phyloP scores from a whole-genome alignment of 2,113 vertebrate genomes.

The Proteles cristata region DNA sequence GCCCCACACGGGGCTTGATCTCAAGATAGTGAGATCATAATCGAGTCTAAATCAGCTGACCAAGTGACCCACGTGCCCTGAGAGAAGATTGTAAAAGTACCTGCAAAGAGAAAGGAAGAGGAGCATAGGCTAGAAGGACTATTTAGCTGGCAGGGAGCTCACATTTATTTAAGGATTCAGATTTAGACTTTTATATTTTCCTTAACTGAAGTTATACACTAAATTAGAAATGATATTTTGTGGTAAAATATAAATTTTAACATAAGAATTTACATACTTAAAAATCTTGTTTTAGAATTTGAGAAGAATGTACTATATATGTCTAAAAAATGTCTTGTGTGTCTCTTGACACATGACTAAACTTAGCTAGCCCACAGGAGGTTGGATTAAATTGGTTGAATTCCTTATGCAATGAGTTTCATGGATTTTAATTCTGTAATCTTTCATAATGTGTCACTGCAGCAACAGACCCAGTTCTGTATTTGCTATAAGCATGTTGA shows the following conservation, averaged over 20 bases:
- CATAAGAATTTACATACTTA: neutral
- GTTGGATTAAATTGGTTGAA: neutral
- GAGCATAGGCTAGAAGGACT: neutral
- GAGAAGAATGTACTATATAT: neutral
- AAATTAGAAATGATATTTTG: neutral
- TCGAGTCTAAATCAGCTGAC: no score
- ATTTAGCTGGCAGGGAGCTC: neutral
- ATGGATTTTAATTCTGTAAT: neutral
- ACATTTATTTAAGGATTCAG: neutral
- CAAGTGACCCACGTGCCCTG: no score
- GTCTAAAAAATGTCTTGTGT: neutral
- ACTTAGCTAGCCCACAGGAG: neutral
- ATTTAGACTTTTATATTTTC: neutral
- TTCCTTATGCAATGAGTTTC: neutral
- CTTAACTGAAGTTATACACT: neutral
- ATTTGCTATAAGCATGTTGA: neutral
- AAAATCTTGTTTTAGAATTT: neutral
- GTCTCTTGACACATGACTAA: neutral
- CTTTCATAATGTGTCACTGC: neutral
- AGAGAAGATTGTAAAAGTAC: neutral
- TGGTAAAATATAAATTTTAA: neutral
- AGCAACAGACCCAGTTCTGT: neutral
- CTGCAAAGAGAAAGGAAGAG: neutral
- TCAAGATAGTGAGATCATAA: no score
- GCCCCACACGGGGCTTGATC: no score